phyloP scores from a whole-genome alignment of 2,797 vertebrate species.

The Gymnothorax javanicus region DNA sequence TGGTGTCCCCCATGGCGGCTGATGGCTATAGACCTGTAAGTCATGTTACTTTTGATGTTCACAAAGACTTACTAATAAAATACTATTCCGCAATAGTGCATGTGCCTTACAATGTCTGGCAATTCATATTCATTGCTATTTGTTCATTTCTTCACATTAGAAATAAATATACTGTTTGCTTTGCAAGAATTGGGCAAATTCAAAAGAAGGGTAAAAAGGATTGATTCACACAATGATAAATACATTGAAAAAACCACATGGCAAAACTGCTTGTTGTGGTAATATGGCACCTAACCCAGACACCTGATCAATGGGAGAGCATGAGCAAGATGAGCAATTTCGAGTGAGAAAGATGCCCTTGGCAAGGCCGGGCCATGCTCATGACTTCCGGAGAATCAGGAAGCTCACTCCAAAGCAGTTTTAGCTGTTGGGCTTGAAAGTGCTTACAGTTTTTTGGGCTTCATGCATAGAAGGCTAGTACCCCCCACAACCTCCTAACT shows the following conservation, averaged over 20 bases:
- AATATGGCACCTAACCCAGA: no score
- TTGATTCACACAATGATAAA: no score
- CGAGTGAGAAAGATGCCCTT: neutral
- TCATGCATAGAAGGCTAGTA: neutral
- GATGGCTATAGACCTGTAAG: slow-evolving; percentile 86
- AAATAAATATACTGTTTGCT: no score
- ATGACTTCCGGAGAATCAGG: slow-evolving; percentile 63
- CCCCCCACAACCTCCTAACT: neutral
- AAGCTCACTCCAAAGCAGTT: slow-evolving; percentile 65
- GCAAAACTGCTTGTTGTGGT: no score
- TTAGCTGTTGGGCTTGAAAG: neutral
- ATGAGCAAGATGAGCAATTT: neutral
- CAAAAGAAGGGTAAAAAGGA: no score
- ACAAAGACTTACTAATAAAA: neutral
- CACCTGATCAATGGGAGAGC: neutral
- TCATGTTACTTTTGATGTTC: slow-evolving; percentile 42
- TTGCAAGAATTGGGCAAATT: no score
- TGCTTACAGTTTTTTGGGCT: neutral
- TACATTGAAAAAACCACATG: no score
- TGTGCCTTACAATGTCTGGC: neutral
- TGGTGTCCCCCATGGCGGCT: slow-evolving; percentile 76
- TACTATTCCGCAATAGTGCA: neutral
- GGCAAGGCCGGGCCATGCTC: slow-evolving; percentile 33
- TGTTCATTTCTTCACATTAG: no score
- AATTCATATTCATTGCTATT: neutral